phyloP scores from a whole-genome alignment of 2,797 vertebrate genomes.

The Ciconia nigra region DNA sequence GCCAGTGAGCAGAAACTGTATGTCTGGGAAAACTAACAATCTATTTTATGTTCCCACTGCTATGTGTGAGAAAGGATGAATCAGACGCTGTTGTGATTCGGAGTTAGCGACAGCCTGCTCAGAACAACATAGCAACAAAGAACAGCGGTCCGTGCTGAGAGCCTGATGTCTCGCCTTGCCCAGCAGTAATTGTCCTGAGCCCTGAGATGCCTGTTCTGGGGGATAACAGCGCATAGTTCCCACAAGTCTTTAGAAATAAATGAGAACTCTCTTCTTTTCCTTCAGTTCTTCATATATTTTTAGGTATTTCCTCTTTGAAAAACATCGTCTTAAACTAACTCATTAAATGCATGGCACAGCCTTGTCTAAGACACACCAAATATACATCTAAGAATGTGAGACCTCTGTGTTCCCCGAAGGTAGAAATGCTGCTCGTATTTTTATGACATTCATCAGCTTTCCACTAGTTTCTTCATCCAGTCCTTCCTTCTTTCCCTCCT shows the following conservation, averaged over 20 bases:
- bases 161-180: neutral
- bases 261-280: neutral
- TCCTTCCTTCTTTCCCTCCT: neutral
- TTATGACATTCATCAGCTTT: neutral
- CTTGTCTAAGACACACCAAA: neutral
- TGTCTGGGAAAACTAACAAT: neutral
- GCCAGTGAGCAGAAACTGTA: neutral
- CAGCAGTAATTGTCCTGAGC: neutral
- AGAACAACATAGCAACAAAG: neutral
- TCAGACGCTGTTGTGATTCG: neutral
- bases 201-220: neutral
- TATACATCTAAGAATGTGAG: rapidly evolving
- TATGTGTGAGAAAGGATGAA: neutral
- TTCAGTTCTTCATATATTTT: neutral
- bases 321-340: neutral
- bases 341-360: neutral
- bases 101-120: neutral
- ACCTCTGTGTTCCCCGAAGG: neutral
- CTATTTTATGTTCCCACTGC: neutral
- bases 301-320: neutral
- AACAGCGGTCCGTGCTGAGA: rapidly evolving
- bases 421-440: neutral
- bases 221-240: neutral
- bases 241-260: neutral
- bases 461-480: neutral